These are phyloP conservation scores for Labeo calbasu DNA, from an alignment of 2,797 vertebrate species.

Conservation along the genomic window DNA sequence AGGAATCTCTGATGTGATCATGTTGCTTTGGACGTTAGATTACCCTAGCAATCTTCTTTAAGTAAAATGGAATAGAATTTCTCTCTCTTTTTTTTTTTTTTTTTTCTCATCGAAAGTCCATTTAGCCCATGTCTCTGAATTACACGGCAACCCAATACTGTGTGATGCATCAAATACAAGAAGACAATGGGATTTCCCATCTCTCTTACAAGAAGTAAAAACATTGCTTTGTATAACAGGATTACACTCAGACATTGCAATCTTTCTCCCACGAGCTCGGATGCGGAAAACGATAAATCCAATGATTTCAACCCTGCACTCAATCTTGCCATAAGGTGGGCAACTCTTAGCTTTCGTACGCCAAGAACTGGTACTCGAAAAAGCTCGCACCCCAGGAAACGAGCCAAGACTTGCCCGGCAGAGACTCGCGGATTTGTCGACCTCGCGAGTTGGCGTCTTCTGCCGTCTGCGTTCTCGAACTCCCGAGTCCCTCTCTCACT, in stretches of 20 bases:
- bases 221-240: slow-evolving; percentile 60
- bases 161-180: slow-evolving; percentile 62
- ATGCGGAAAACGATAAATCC: slow-evolving; percentile 58
- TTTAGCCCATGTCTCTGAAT: slow-evolving; percentile 60
- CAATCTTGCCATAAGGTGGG: slow-evolving; percentile 53
- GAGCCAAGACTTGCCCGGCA: slow-evolving; percentile 65
- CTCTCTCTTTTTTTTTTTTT: slow-evolving; percentile 49
- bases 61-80: slow-evolving; percentile 63
- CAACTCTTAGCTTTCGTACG: slow-evolving; percentile 60
- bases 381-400: slow-evolving; percentile 64
- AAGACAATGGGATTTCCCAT: slow-evolving; percentile 64
- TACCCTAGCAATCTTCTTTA: slow-evolving; percentile 63
- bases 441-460: slow-evolving; percentile 55
- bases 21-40: slow-evolving; percentile 70
- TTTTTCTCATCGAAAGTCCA: slow-evolving; percentile 53
- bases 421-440: slow-evolving; percentile 65
- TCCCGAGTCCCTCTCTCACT: slow-evolving; percentile 59
- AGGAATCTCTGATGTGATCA: slow-evolving; percentile 72
- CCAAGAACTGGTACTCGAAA: slow-evolving; percentile 69
- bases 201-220: slow-evolving; percentile 61
- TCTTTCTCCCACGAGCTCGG: slow-evolving; percentile 59
- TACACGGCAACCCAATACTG: slow-evolving; percentile 57
- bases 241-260: slow-evolving; percentile 55
- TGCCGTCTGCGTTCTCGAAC: slow-evolving; percentile 16
- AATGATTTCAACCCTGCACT: slow-evolving; percentile 55